Conservation (phyloP, 2,888 invertebrate genomes). For the Julus scanicus region DNA sequence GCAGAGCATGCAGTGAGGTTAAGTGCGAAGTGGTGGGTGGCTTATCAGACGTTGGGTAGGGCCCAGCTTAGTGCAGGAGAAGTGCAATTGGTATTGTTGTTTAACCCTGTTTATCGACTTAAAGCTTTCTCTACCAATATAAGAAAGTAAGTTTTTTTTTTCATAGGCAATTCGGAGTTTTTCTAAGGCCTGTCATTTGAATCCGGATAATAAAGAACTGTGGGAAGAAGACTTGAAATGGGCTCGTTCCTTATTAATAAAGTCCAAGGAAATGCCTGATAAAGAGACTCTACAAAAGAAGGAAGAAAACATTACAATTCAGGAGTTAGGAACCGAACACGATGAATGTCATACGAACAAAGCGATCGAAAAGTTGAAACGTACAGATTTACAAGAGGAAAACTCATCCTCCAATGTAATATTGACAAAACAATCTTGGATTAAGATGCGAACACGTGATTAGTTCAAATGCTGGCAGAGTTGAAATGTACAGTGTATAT, state of each 20-base stretch:
- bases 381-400: neutral
- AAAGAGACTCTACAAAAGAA: neutral
- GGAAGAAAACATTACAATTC: neutral
- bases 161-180: slow-evolving; percentile 65
- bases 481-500: too few species aligned
- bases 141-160: neutral
- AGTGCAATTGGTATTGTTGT: slow-evolving; percentile 62
- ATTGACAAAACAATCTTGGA: slow-evolving; percentile 7
- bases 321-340: neutral
- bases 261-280: slow-evolving; percentile 21
- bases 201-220: slow-evolving; percentile 64
- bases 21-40: slow-evolving; percentile 66
- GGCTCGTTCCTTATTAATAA: slow-evolving; percentile 52
- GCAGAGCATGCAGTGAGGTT: slow-evolving; percentile 64
- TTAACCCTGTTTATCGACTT: neutral
- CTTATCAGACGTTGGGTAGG: slow-evolving; percentile 66
- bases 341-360: neutral
- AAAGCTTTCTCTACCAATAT: neutral
- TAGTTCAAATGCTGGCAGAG: neutral
- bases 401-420: neutral
- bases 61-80: slow-evolving; percentile 66
- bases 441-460: neutral
- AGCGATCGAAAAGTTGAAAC: neutral
- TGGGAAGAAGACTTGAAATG: slow-evolving; percentile 65
- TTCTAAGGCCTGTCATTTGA: slow-evolving; percentile 65